Evolutionary conservation across 2,888 invertebrate species (phyloP).

Genomic region (Apamea crenata): DNA sequence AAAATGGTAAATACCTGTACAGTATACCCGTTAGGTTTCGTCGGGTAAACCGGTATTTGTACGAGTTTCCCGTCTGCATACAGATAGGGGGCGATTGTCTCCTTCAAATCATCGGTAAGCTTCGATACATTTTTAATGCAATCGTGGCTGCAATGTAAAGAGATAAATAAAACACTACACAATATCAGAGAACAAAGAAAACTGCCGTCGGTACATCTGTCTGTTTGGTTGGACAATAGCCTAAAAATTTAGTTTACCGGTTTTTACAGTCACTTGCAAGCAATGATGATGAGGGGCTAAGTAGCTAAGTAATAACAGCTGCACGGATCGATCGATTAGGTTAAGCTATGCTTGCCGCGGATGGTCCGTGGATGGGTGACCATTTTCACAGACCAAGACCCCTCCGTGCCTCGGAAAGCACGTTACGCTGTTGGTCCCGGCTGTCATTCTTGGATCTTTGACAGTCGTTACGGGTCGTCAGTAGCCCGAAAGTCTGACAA

Average conservation of each 20-base stretch:
- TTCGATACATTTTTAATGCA: conserved; percentile 77
- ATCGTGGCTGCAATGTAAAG: conserved; percentile 72
- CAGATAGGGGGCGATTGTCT: conserved; percentile 77
- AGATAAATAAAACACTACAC: not conserved
- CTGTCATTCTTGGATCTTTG: too few species aligned
- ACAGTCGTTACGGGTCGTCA: too few species aligned
- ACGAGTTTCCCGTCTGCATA: conserved; percentile 70
- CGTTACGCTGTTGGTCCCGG: too few species aligned
- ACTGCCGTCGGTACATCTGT: not conserved
- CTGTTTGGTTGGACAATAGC: not conserved
- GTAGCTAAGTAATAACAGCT: too few species aligned
- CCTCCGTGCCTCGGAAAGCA: too few species aligned
- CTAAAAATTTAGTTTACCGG: not conserved
- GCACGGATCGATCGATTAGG: too few species aligned
- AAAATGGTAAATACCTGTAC: conserved; percentile 74
- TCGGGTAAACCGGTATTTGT: conserved; percentile 76
- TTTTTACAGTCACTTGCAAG: not conserved
- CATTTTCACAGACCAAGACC: too few species aligned
- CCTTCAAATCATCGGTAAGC: conserved; percentile 68
- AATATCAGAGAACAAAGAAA: not conserved
- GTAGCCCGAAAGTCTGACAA: too few species aligned
- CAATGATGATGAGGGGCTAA: too few species aligned
- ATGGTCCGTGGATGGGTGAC: too few species aligned
- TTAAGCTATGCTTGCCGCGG: too few species aligned
- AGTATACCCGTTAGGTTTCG: conserved; percentile 75